Conservation (phyloP, 2,113 vertebrate species). For the Triplophysa siluroides region DNA sequence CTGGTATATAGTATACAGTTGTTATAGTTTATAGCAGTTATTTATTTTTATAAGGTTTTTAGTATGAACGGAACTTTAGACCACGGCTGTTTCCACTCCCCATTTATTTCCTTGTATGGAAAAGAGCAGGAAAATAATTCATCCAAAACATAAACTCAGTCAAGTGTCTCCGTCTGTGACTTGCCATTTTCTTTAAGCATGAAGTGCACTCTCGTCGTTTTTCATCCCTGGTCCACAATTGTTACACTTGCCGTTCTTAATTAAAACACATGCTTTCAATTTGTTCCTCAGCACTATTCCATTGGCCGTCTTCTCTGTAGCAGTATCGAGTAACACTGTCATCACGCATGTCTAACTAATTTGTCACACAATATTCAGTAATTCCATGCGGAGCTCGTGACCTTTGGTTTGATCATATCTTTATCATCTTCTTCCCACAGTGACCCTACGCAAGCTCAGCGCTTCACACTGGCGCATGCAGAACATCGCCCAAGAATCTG, state of each 20-base stretch:
- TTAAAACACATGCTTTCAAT: slow-evolving; percentile 17
- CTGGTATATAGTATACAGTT: too few species aligned
- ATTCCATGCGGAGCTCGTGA: slow-evolving; percentile 13
- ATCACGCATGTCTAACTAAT: slow-evolving; percentile 31
- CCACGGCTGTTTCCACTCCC: too few species aligned
- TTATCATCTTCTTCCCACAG: slow-evolving; percentile 64
- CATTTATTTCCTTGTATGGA: too few species aligned
- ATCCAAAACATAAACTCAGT: background rate
- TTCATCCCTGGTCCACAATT: background rate
- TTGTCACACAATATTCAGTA: slow-evolving; percentile 33
- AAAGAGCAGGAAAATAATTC: too few species aligned
- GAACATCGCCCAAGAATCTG: slow-evolving; percentile 86
- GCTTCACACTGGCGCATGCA: slow-evolving; percentile 84
- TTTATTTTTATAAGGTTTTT: too few species aligned
- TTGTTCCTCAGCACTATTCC: background rate
- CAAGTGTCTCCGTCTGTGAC: too few species aligned
- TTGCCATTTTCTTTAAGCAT: background rate
- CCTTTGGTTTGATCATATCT: slow-evolving; percentile 30
- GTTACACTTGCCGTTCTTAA: background rate
- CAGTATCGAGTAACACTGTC: slow-evolving; percentile 3
- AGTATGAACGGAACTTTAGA: too few species aligned
- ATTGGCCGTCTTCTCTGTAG: background rate
- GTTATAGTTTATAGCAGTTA: too few species aligned
- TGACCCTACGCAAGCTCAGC: slow-evolving; percentile 74
- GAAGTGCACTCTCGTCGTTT: background rate